phyloP scores from a whole-genome alignment of 2,888 invertebrate species.

The Pachycephus smyrnensis region DNA sequence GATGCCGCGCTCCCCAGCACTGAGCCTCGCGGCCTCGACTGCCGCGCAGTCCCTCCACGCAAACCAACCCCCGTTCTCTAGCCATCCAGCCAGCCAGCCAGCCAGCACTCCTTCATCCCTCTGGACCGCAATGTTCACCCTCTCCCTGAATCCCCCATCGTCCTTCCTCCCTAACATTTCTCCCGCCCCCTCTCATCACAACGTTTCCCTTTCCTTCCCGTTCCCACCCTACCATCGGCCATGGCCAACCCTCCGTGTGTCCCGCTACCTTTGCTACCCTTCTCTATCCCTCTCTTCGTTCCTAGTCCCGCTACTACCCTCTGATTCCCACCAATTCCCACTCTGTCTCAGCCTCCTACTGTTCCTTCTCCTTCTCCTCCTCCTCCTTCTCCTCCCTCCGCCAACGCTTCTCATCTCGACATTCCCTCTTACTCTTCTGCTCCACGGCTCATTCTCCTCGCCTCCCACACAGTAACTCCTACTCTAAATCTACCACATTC shows the following conservation, averaged over 20 bases:
- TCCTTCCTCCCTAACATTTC: constrained; percentile 20
- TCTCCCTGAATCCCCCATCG: constrained; percentile 37
- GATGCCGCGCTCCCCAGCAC: constrained; percentile 63
- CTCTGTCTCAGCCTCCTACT: constrained; percentile 17
- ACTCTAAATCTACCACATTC: not conserved
- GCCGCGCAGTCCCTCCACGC: constrained; percentile 65
- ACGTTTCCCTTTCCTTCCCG: not conserved
- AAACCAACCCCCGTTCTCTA: constrained; percentile 56
- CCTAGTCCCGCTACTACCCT: not conserved
- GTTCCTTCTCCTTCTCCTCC: not conserved
- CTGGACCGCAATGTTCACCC: constrained; percentile 54
- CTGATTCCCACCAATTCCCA: constrained; percentile 6
- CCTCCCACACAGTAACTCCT: not conserved
- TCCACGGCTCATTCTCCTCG: not conserved
- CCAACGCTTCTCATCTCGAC: constrained; percentile 16
- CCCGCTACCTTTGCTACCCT: constrained; percentile 5
- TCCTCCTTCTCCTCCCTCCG: constrained; percentile 7
- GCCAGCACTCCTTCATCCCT: constrained; percentile 47
- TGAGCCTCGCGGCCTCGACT: constrained; percentile 66
- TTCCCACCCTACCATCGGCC: not conserved
- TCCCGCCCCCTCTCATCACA: not conserved
- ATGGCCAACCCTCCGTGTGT: constrained; percentile 13
- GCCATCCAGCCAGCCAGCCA: constrained; percentile 29
- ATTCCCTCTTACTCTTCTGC: constrained; percentile 18
- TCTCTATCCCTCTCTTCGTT: constrained; percentile 13